Evolutionary conservation across 2,888 invertebrate genomes (phyloP).

Genomic region (Andrena minutula): DNA sequence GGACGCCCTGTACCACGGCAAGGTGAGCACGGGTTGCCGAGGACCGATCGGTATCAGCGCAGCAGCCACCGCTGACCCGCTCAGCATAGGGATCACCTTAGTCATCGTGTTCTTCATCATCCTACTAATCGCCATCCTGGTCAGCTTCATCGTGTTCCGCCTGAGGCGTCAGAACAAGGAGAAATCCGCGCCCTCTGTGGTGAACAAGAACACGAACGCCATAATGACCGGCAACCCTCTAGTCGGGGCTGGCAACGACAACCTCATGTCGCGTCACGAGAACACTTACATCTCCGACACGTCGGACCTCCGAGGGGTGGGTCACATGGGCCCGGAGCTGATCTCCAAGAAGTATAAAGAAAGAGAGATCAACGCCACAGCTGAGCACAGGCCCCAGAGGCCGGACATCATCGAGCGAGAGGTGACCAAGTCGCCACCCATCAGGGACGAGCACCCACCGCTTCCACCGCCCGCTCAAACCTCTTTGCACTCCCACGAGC

Average conservation of each 20-base stretch:
- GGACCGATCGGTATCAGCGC: slow-evolving; percentile 91
- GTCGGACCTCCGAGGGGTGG: slow-evolving; percentile 90
- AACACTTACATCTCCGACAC: slow-evolving; percentile 88
- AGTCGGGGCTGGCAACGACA: slow-evolving; percentile 89
- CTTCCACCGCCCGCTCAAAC: slow-evolving; percentile 91
- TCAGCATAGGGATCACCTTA: slow-evolving; percentile 96
- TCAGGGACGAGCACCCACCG: slow-evolving; percentile 93
- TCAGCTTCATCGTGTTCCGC: slow-evolving; percentile 96
- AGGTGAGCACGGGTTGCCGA: slow-evolving; percentile 91
- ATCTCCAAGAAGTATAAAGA: slow-evolving; percentile 96
- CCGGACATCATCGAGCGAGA: slow-evolving; percentile 98
- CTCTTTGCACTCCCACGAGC: slow-evolving; percentile 90
- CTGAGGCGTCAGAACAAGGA: slow-evolving; percentile 95
- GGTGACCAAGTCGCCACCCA: slow-evolving; percentile 93
- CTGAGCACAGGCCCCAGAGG: slow-evolving; percentile 86
- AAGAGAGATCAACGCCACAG: slow-evolving; percentile 89
- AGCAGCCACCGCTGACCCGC: slow-evolving; percentile 92
- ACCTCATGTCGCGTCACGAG: slow-evolving; percentile 89
- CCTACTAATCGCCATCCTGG: slow-evolving; percentile 94
- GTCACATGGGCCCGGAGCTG: slow-evolving; percentile 93
- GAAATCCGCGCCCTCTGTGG: slow-evolving; percentile 90
- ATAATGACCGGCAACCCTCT: slow-evolving; percentile 90
- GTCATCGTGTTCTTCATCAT: slow-evolving; percentile 98
- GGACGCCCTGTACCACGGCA: slow-evolving; percentile 90
- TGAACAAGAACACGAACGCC: slow-evolving; percentile 92